Percentiles rank a stretch among this genome's conserved stretches.
Conservation (phyloP, 2,113 vertebrate species). For the Gymnarchus niloticus region DNA sequence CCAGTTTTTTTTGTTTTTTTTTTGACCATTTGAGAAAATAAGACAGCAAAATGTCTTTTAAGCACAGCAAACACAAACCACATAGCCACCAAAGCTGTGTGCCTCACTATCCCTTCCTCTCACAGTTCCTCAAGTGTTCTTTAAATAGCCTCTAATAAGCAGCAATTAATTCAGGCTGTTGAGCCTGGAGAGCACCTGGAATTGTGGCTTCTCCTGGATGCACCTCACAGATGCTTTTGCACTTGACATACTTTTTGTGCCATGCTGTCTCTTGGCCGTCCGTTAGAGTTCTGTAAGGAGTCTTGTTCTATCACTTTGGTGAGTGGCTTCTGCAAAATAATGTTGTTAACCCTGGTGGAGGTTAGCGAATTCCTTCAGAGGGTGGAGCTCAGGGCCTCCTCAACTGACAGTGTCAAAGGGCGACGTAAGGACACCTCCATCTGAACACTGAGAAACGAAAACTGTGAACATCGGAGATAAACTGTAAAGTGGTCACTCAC, state of each 20-base stretch:
- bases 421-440: neutral
- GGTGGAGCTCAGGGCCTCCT: neutral
- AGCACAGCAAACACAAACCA: too few species aligned
- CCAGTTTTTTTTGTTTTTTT: neutral
- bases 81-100: neutral
- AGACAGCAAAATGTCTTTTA: too few species aligned
- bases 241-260: neutral
- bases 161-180: neutral
- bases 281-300: neutral
- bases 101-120: neutral
- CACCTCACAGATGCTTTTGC: neutral
- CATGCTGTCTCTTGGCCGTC: neutral
- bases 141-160: neutral
- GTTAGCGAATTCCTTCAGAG: neutral
- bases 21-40: too few species aligned
- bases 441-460: too few species aligned
- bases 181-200: neutral
- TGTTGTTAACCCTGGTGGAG: neutral
- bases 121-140: neutral
- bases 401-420: neutral
- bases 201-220: neutral
- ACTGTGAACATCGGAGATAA: neutral
- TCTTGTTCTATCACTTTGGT: neutral
- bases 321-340: neutral
- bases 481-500: neutral